Conservation (phyloP, 2,888 invertebrate species). For the Plagodis pulveraria region DNA sequence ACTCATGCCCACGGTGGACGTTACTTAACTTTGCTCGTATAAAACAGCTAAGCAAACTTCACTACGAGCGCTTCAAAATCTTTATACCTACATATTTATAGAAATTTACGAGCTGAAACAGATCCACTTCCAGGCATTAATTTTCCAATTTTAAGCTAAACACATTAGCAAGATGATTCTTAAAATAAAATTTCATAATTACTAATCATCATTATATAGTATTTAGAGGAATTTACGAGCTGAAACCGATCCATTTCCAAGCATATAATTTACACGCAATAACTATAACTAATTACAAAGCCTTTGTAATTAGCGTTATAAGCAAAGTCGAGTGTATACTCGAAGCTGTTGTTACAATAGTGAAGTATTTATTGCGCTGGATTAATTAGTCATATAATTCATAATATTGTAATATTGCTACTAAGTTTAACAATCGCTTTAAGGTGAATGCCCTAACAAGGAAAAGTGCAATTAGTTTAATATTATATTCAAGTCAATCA, state of each 20-base stretch:
- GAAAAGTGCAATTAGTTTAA: too few species aligned
- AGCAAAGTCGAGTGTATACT: conserved; percentile 5
- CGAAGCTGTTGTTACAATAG: neutral
- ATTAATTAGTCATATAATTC: conserved; percentile 5
- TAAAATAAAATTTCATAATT: neutral
- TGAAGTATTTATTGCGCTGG: conserved; percentile 5
- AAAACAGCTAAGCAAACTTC: too few species aligned
- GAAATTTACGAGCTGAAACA: too few species aligned
- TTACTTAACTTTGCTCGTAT: too few species aligned
- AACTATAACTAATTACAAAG: neutral
- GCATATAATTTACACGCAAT: conserved; percentile 20
- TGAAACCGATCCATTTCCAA: conserved; percentile 10
- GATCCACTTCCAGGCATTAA: too few species aligned
- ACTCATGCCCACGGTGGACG: too few species aligned
- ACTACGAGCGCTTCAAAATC: too few species aligned
- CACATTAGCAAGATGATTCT: neutral
- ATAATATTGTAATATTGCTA: neutral
- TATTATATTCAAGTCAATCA: too few species aligned
- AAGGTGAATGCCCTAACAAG: too few species aligned
- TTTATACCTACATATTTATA: too few species aligned
- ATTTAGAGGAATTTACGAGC: conserved; percentile 12
- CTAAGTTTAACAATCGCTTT: neutral
- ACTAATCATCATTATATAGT: neutral
- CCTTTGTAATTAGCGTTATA: conserved; percentile 8
- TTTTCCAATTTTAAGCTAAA: neutral